A percentile compares a stretch with the other conserved stretches of the same genome.
phyloP scores from a whole-genome alignment of 2,888 invertebrate species.

The Anthophora plumipes region DNA sequence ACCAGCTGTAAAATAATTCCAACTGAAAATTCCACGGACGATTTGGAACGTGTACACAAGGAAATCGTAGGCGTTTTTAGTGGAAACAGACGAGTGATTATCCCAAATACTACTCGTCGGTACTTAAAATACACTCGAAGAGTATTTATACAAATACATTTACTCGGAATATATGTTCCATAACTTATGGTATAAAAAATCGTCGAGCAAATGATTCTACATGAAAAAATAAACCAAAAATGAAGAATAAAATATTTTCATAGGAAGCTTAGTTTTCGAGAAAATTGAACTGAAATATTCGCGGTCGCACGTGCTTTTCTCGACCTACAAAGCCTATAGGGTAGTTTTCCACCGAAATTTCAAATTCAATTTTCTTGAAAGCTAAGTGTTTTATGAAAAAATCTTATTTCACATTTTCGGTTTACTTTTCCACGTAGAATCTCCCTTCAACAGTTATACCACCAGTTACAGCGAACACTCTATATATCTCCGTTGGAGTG shows the following conservation, averaged over 20 bases:
- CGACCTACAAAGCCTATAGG: no score
- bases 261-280: no score
- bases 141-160: conserved; percentile 42
- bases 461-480: conserved; percentile 56
- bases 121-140: conserved; percentile 11
- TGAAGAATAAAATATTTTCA: no score
- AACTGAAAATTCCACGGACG: neutral
- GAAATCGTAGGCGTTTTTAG: neutral
- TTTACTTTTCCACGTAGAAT: no score
- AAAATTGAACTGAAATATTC: no score
- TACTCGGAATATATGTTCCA: conserved; percentile 35
- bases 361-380: no score
- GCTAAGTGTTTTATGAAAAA: no score
- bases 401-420: no score
- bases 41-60: conserved; percentile 1
- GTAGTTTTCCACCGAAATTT: no score
- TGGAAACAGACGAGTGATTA: conserved; percentile 12
- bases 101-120: neutral
- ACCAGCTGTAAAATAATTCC: neutral
- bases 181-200: conserved; percentile 38
- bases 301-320: no score
- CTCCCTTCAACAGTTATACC: conserved; percentile 53
- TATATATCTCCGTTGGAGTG: conserved; percentile 39
- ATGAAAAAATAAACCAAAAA: no score
- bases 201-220: no score